Conservation (phyloP, 2,888 invertebrate genomes). For the Ctena decussata region DNA sequence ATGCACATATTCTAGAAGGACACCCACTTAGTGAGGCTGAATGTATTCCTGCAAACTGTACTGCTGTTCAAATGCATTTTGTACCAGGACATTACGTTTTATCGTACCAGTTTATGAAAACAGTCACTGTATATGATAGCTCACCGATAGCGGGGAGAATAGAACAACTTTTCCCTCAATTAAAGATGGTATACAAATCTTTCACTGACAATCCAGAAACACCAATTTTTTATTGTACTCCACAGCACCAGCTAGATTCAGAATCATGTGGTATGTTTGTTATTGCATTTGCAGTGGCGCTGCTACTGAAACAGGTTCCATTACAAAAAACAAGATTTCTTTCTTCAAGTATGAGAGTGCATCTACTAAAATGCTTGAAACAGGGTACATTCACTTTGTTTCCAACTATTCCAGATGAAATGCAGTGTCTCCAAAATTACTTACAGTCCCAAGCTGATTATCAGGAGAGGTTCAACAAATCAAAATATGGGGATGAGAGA, state of each 20-base stretch:
- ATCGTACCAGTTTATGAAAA: not conserved
- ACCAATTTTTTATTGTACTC: constrained; percentile 20
- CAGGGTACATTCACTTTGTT: not conserved
- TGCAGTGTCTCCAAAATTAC: not conserved
- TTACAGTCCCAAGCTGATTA: not conserved
- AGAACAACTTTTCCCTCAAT: not conserved
- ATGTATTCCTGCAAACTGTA: not conserved
- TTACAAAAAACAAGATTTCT: not conserved
- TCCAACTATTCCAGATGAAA: not conserved
- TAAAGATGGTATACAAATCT: not conserved
- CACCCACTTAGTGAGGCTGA: not conserved
- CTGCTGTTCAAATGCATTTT: constrained; percentile 28
- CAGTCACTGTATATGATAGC: too few relatives aligned
- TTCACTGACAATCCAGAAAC: not conserved
- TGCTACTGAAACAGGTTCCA: not conserved
- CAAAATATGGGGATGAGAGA: not conserved
- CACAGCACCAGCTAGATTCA: too few relatives aligned
- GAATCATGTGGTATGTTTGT: too few relatives aligned
- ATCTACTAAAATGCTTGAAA: too few relatives aligned
- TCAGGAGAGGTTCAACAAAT: not conserved
- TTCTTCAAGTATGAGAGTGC: not conserved
- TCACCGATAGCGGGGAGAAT: not conserved
- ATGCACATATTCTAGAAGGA: not conserved
- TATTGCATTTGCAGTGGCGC: not conserved
- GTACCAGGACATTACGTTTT: too few relatives aligned